Percentiles rank a stretch among this genome's conserved stretches.
phyloP scores from a whole-genome alignment of 2,888 invertebrate genomes.

The Drosophila pseudotalamancana region DNA sequence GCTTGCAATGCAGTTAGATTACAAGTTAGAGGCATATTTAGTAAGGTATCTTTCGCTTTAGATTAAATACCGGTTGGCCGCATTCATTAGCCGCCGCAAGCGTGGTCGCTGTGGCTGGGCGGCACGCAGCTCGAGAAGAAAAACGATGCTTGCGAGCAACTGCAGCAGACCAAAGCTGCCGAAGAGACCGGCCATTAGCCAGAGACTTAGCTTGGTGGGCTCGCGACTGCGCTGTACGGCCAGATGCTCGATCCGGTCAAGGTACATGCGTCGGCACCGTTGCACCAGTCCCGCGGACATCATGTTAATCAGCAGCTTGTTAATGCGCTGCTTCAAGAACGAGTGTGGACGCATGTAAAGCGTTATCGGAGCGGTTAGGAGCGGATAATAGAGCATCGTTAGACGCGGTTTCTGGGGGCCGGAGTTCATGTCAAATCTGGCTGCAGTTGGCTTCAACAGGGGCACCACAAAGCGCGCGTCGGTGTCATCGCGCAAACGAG shows the following conservation, averaged over 20 bases:
- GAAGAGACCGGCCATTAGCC: conserved; percentile 70
- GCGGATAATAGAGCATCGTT: conserved; percentile 47
- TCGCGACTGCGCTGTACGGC: conserved; percentile 15
- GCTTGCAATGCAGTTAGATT: background rate
- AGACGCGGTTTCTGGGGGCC: conserved; percentile 33
- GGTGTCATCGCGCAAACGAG: conserved; percentile 36
- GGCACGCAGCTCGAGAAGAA: conserved; percentile 64
- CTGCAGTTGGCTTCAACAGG: conserved; percentile 39
- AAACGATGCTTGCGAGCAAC: conserved; percentile 56
- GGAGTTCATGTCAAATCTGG: conserved; percentile 57
- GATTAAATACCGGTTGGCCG: conserved; percentile 39
- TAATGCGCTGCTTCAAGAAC: conserved; percentile 59
- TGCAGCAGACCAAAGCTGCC: conserved; percentile 49
- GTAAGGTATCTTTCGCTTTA: too few species aligned
- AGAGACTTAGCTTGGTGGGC: conserved; percentile 63
- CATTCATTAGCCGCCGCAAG: conserved; percentile 32
- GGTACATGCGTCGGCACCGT: conserved; percentile 58
- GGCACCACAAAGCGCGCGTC: conserved; percentile 46
- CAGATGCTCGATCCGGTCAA: conserved; percentile 46
- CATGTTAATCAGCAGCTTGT: conserved; percentile 65
- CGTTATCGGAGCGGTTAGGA: conserved; percentile 71
- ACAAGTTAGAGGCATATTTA: background rate
- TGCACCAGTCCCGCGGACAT: conserved; percentile 71
- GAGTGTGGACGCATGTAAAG: conserved; percentile 78
- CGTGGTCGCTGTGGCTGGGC: conserved; percentile 12